Conservation (phyloP, 2,888 invertebrate species). For the Tortrix viridana region DNA sequence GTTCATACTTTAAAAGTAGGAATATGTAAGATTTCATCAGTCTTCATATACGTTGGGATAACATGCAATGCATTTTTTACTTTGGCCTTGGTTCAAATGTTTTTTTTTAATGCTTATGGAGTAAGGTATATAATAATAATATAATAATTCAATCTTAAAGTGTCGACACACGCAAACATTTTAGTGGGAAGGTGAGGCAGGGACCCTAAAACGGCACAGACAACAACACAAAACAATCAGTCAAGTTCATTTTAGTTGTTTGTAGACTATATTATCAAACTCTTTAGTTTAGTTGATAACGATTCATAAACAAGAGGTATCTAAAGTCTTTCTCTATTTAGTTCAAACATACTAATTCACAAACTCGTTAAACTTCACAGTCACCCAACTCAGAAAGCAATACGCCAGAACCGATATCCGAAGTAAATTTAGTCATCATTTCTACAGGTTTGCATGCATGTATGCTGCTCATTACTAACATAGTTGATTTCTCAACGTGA, state of each 20-base stretch:
- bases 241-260: neutral
- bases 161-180: no score
- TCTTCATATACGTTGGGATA: no score
- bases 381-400: neutral
- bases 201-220: no score
- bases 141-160: no score
- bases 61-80: no score
- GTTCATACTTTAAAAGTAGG: no score
- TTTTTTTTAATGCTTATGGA: no score
- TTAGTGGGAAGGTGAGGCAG: no score
- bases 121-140: no score
- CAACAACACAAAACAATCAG: no score
- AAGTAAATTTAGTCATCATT: slow-evolving; percentile 30
- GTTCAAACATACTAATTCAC: neutral
- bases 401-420: slow-evolving; percentile 2
- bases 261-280: neutral
- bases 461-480: slow-evolving; percentile 18
- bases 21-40: no score
- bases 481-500: neutral
- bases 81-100: no score
- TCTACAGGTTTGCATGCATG: slow-evolving; percentile 30
- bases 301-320: neutral
- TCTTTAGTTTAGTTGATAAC: neutral
- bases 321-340: neutral
- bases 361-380: neutral